Percentiles rank a stretch among this genome's conserved stretches.
Evolutionary conservation across 2,888 invertebrate species (phyloP).

Genomic region (Dryadula phaetusa): DNA sequence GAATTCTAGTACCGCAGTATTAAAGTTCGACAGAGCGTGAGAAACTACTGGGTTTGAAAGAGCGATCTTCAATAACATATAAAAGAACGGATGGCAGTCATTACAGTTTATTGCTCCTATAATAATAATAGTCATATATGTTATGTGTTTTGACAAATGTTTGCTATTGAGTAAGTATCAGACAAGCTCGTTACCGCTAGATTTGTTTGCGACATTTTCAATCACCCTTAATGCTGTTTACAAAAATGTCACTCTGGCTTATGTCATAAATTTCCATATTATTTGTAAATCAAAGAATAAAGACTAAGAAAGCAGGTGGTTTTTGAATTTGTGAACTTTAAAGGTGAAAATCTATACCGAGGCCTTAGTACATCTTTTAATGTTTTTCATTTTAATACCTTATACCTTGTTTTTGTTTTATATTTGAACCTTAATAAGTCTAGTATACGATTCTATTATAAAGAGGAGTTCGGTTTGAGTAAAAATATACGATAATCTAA

Average conservation of each 20-base stretch:
- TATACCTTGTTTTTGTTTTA: too few species aligned
- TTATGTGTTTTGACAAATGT: neutral
- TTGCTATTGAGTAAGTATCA: neutral
- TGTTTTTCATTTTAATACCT: too few species aligned
- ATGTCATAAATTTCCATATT: neutral
- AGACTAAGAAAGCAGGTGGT: too few species aligned
- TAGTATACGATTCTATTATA: too few species aligned
- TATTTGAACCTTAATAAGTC: too few species aligned
- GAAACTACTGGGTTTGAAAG: neutral
- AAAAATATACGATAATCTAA: too few species aligned
- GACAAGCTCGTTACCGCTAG: neutral
- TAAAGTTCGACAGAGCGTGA: constrained; percentile 1
- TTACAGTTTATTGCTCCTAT: neutral
- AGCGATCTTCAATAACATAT: constrained; percentile 7
- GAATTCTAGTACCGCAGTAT: constrained; percentile 3
- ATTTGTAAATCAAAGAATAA: too few species aligned
- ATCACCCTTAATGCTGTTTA: neutral
- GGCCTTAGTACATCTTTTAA: too few species aligned
- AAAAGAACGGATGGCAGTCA: neutral
- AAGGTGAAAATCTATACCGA: too few species aligned
- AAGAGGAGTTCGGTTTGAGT: too few species aligned
- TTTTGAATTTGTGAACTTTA: too few species aligned
- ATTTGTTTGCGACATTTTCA: neutral
- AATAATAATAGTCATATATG: neutral
- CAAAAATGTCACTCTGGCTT: neutral